Conservation (phyloP, 30 jellyfish, hydroid and myxozoan genomes). For the Aurelia sp. region DNA sequence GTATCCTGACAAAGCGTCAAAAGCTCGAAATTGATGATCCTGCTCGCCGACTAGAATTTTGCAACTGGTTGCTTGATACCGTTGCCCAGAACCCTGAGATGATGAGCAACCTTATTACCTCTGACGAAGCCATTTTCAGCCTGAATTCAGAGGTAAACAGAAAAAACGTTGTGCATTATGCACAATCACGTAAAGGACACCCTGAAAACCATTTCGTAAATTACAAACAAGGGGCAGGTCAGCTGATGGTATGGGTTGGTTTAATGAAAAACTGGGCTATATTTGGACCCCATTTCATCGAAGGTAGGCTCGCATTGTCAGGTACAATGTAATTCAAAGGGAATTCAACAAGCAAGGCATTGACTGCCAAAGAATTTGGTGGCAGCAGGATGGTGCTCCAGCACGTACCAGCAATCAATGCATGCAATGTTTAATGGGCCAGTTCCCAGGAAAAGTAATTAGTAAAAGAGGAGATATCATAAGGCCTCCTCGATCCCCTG, state of each 20-base stretch:
- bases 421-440: background rate
- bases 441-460: slow-evolving; percentile 7
- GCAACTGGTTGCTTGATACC: background rate
- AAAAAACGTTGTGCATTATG: background rate
- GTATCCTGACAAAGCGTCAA: background rate
- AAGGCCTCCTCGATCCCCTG: slow-evolving; percentile 15
- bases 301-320: slow-evolving; percentile 2
- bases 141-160: background rate
- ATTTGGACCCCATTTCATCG: slow-evolving; percentile 6
- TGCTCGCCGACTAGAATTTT: background rate
- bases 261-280: background rate
- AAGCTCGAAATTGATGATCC: background rate
- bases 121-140: background rate
- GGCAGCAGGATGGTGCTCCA: slow-evolving; percentile 31
- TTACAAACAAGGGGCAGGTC: background rate
- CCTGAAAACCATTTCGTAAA: background rate
- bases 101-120: background rate
- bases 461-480: slow-evolving; percentile 3
- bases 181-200: slow-evolving; percentile 3
- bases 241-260: slow-evolving; percentile 19
- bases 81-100: background rate
- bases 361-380: background rate
- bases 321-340: slow-evolving; percentile 3
- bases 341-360: background rate
- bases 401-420: background rate